Percentiles rank a stretch among this genome's conserved stretches.
phyloP scores from a whole-genome alignment of 2,797 vertebrate species.

The Astyanax mexicanus region DNA sequence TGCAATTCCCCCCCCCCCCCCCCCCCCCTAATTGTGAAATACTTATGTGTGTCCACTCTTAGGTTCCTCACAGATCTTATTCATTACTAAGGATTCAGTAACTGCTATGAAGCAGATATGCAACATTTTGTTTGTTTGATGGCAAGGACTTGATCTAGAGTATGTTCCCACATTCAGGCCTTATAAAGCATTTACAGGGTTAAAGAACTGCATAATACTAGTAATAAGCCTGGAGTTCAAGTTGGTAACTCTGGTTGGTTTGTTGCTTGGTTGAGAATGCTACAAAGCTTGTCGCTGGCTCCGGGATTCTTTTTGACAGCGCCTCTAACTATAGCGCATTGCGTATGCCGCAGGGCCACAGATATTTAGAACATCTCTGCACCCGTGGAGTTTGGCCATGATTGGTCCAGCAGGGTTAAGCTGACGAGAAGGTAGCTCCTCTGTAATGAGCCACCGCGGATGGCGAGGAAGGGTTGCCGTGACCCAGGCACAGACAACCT shows the following conservation, averaged over 20 bases:
- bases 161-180: too few relatives aligned
- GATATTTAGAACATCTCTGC: constrained; percentile 27
- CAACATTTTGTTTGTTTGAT: too few relatives aligned
- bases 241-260: neutral
- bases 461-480: constrained; percentile 25
- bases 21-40: too few relatives aligned
- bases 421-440: constrained; percentile 38
- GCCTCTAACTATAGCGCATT: neutral
- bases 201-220: neutral
- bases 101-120: too few relatives aligned
- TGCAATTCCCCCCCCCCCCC: too few relatives aligned
- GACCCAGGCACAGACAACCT: constrained; percentile 41
- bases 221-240: neutral
- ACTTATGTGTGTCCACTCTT: too few relatives aligned
- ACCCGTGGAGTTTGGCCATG: neutral
- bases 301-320: neutral
- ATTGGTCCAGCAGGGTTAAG: constrained; percentile 28
- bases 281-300: neutral
- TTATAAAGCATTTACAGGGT: too few relatives aligned
- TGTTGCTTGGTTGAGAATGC: neutral
- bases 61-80: too few relatives aligned
- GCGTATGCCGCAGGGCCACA: constrained; percentile 32
- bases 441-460: constrained; percentile 49
- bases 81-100: too few relatives aligned
- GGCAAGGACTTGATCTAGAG: too few relatives aligned